Base-by-base conservation (phyloP, 2,888 invertebrate genomes). In the Limnephilus lunatus region DNA sequence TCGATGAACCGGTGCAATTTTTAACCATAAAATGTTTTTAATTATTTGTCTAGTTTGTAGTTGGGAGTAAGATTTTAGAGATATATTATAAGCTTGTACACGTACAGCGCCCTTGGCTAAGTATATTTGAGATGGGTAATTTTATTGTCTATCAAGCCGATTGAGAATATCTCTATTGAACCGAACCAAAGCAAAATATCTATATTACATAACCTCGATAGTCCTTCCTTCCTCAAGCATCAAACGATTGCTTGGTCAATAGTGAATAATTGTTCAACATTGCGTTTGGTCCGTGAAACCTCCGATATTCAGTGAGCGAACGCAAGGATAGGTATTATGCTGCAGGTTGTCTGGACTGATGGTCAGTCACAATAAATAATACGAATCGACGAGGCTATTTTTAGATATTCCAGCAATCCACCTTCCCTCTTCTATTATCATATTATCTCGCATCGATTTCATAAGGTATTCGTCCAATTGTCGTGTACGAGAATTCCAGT, bases 181-280 rank as follows among this genome's bases (percentile, higher is more conserved):
- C 5, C 39, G 39, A 39, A 39, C 1, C 25, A n/a, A 25, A 25
- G 9, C 25, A 68, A 25, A 25, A 25, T n/a, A 68, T n/a, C 68
- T 25, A 9, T 7, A 7, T 25, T 25, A 68, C 68, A 68, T 68
- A n/a, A 9, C 68, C n/a, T 68, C 25, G 0, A n/a, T 68, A n/a
- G 9, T n/a, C 9, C 25, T 68, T 68, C 25, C 68, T 25, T n/a
- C 68, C 68, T 7, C 25, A n/a, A 25, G 19, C 19, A 7, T 19
- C 53, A 53, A 19, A 2, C 68, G 68, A 90, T 82, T 82, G 48
- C 31, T 44, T 44, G 48, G 86, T 86, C 86, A 86, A 86, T 48
- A 86, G 39, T 48, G 30, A 86, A 86, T 44, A 48, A 86, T 30
- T 25, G n/a, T 86, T 44, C 48, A 30, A 14, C 82, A 86, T 30